Percentiles rank a stretch among this genome's conserved stretches.
Evolutionary conservation across 2,797 vertebrate genomes (phyloP).

Genomic region (Otolemur crassicaudatus): DNA sequence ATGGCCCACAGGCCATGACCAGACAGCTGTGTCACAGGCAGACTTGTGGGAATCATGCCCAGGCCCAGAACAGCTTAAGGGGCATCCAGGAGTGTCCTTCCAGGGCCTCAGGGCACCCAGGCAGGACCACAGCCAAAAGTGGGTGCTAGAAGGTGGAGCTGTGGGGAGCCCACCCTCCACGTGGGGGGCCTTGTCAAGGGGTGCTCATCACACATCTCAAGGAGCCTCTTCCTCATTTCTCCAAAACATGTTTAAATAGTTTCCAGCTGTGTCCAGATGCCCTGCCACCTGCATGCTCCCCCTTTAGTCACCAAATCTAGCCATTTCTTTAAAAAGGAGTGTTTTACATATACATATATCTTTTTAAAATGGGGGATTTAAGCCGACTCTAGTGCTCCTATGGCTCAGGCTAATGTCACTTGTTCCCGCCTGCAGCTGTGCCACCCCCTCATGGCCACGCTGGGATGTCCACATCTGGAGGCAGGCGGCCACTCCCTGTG

Average conservation of each 20-base stretch:
- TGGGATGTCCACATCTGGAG: background rate
- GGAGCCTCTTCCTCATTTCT: background rate
- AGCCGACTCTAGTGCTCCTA: background rate
- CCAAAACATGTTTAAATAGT: background rate
- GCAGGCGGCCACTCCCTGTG: background rate
- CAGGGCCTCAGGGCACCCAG: background rate
- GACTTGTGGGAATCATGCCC: background rate
- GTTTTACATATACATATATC: no score
- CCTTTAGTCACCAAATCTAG: background rate
- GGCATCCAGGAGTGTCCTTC: background rate
- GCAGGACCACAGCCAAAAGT: rapidly evolving
- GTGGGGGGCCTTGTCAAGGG: no score
- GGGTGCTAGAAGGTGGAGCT: background rate
- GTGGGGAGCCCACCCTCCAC: background rate
- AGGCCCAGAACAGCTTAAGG: background rate
- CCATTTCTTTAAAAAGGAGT: background rate
- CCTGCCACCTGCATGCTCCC: background rate
- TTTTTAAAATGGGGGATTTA: background rate
- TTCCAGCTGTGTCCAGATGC: background rate
- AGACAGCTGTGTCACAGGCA: background rate
- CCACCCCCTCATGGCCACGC: background rate
- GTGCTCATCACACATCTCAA: rapidly evolving
- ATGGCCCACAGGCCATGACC: rapidly evolving
- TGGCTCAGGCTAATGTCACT: no score
- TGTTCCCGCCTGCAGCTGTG: background rate